Conservation (phyloP, 1,140 invertebrate genomes). For the Pteromalus puparum region DNA sequence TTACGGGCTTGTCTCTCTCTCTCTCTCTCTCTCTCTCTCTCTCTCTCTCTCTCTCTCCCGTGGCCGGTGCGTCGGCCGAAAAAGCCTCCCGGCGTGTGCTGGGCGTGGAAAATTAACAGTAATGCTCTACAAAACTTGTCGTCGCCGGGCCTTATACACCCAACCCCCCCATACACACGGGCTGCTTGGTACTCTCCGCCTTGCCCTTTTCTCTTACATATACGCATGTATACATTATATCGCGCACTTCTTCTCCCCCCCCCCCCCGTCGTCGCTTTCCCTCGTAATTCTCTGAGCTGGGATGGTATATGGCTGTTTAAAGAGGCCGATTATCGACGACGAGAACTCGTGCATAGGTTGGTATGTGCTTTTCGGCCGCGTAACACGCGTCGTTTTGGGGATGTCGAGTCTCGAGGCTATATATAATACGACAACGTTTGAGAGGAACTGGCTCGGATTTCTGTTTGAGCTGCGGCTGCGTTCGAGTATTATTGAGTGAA, state of each 20-base stretch:
- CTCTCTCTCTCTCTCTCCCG: no score
- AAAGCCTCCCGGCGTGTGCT: neutral
- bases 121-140: slow-evolving; percentile 56
- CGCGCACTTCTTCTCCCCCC: neutral
- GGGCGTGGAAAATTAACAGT: slow-evolving; percentile 57
- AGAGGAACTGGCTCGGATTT: neutral
- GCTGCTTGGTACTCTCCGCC: no score
- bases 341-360: neutral
- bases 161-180: neutral
- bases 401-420: neutral
- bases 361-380: neutral
- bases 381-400: neutral
- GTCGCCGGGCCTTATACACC: neutral
- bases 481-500: no score
- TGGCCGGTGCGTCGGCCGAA: neutral
- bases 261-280: neutral
- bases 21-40: neutral
- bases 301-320: slow-evolving; percentile 15
- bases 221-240: neutral
- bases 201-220: neutral
- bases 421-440: neutral
- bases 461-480: no score
- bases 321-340: slow-evolving; percentile 15
- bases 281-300: neutral
- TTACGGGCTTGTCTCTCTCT: neutral